Evolutionary conservation across 2,888 invertebrate genomes (phyloP).

Genomic region (Mimachlamys varia): DNA sequence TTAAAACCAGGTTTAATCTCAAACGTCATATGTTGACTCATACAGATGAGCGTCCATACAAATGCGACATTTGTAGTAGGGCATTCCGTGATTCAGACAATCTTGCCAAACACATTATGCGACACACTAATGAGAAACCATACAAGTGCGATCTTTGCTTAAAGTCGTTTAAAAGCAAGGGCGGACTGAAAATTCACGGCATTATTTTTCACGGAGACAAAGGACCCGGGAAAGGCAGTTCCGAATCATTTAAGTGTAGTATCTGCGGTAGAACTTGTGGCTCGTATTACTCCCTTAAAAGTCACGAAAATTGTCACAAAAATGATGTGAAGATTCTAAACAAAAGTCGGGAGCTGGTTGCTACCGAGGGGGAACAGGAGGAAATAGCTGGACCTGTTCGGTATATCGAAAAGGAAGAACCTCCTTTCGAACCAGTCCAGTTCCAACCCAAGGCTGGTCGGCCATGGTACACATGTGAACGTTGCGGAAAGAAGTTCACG

Average conservation of each 20-base stretch:
- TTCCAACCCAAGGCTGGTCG: background rate
- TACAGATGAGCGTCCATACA: background rate
- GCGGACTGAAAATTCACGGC: constrained; percentile 31
- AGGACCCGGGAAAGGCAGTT: background rate
- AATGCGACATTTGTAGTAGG: constrained; percentile 7
- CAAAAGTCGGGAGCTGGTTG: background rate
- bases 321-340: background rate
- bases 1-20: background rate
- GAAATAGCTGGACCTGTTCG: background rate
- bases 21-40: constrained; percentile 24
- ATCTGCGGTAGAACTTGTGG: constrained; percentile 8
- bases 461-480: constrained; percentile 6
- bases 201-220: constrained; percentile 7
- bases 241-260: background rate
- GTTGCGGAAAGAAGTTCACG: constrained; percentile 1
- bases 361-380: background rate
- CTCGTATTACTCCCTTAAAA: background rate
- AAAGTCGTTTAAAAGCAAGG: background rate
- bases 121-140: constrained; percentile 8
- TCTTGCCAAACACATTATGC: background rate
- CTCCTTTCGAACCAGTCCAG: background rate
- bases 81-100: constrained; percentile 19
- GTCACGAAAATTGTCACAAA: constrained; percentile 16
- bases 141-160: constrained; percentile 3
- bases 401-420: background rate